phyloP scores from a whole-genome alignment of 2,113 vertebrate species.

The Plecotus auritus region DNA sequence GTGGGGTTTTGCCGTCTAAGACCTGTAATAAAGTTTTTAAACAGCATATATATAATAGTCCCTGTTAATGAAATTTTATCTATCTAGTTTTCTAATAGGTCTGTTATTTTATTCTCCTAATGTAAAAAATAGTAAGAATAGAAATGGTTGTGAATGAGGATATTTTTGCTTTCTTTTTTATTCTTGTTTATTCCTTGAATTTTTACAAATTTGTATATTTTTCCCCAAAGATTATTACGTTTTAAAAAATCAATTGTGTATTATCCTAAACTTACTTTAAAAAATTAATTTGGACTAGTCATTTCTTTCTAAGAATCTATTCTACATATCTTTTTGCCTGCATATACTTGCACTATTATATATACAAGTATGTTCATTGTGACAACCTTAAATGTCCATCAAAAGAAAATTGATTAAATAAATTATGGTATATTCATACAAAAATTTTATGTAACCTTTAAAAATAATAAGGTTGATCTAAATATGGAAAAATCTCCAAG shows the following conservation, averaged over 20 bases:
- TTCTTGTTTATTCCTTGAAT: background rate
- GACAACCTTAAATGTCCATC: background rate
- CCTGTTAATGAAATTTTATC: background rate
- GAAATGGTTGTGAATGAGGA: background rate
- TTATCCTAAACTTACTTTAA: background rate
- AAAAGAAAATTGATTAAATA: background rate
- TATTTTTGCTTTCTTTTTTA: background rate
- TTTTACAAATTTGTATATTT: background rate
- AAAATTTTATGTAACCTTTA: background rate
- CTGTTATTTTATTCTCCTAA: background rate
- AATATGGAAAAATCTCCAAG: background rate
- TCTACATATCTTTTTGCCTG: background rate
- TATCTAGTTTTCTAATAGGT: background rate
- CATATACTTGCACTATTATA: background rate
- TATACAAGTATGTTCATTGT: background rate
- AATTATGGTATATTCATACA: background rate
- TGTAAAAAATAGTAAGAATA: background rate
- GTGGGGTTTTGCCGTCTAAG: too few species aligned
- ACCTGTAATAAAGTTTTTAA: background rate
- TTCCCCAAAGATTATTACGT: background rate
- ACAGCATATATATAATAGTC: background rate
- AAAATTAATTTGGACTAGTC: background rate
- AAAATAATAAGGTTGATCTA: background rate
- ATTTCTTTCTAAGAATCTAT: background rate
- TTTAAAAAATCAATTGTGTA: background rate